Base-by-base conservation (phyloP, 2,113 vertebrate genomes). In the Menidia beryllina region DNA sequence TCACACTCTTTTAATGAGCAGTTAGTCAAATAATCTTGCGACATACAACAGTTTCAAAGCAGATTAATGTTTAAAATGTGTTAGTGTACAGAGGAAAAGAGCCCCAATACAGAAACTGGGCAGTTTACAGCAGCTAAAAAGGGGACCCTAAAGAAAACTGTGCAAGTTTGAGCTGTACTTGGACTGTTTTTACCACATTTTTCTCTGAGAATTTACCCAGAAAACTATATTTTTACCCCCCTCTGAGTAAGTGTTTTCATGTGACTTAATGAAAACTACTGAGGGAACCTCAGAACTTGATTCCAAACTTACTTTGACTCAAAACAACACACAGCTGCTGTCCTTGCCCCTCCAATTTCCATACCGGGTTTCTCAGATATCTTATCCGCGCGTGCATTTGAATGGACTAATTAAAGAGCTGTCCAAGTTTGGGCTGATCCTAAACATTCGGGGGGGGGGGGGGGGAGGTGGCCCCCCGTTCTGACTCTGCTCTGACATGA, bases 401-500 rank as follows among this genome's bases (percentile, higher is more conserved):
- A 20, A 69, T 69, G 72, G 6, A 21, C 7, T 51, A 50, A 84
- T 88, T 74, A 69, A 71, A 71, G 62, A 74, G 19, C 19, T 25
- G 12, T 48, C 30, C 14, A 0, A 9, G 20, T 74, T 66, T 81
- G 10, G 75, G 66, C 77, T 70, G 38, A 75, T 78, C 56, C 50
- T 3, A 38, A 77, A 56, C 53, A 9, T 74, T 81, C 50, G 7
- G 9, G 70, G 30, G 55, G 21, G 61, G 77, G 72, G 58, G 19
- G 45, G 15, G 62, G 54, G 74, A 66, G 77, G 52, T 56, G 49
- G 59, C 30, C 52, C 57, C 43, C 0, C 50, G 41, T 47, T 34
- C 19, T 63, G 68, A 86, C 72, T 51, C 38, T 3, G 7, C 41
- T 25, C 41, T 82, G 82, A 84, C 86, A 59, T 86, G 89, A 91